Evolutionary conservation across 1,140 invertebrate species (phyloP).

Genomic region (Solenopsis invicta): DNA sequence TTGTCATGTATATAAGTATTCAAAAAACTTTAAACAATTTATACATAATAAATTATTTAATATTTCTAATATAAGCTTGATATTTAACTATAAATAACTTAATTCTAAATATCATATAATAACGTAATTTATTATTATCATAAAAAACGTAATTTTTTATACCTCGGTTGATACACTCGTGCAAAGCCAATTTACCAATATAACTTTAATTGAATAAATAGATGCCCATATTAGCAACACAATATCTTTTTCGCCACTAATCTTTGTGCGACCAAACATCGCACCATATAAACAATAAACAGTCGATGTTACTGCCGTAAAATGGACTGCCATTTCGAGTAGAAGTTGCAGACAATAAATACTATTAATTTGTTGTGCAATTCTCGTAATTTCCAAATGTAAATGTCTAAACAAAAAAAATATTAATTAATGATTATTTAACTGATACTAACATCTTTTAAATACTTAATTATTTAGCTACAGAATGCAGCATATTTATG

Average conservation of each 20-base stretch:
- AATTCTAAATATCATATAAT: background rate
- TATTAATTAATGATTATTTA: conserved; percentile 11
- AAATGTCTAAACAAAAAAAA: conserved; percentile 25
- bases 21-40: background rate
- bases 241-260: background rate
- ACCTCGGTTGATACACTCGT: background rate
- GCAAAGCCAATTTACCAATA: conserved; percentile 16
- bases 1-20: background rate
- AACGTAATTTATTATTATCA: background rate
- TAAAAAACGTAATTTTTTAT: background rate
- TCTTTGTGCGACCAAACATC: background rate
- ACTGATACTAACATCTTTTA: background rate
- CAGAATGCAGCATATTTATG: background rate
- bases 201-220: background rate
- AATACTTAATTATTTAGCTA: background rate
- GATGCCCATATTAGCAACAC: background rate
- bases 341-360: conserved; percentile 20
- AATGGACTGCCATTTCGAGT: conserved; percentile 27
- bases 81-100: background rate
- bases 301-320: conserved; percentile 15
- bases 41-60: conserved; percentile 5
- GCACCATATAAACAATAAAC: background rate
- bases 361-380: background rate
- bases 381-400: conserved; percentile 26
- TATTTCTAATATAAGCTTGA: background rate